Evolutionary conservation across 2,888 invertebrate genomes (phyloP).

Genomic region (Tolmerus cingulatus): DNA sequence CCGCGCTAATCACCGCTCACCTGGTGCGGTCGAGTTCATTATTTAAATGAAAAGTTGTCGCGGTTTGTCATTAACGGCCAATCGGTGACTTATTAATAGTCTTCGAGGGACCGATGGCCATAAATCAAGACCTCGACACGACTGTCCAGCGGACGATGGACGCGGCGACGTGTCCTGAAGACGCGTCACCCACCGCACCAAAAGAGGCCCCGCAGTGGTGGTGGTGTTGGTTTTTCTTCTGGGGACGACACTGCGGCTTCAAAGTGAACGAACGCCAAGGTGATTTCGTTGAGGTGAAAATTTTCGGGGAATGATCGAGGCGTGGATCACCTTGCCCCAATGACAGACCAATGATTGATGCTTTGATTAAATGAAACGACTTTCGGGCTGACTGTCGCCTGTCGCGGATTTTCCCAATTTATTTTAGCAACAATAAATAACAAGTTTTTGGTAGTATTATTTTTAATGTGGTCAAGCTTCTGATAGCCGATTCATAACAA

Average conservation of each 20-base stretch:
- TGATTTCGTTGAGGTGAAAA: not conserved
- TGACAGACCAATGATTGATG: not conserved
- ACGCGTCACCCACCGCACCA: not conserved
- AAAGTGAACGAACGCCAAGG: not conserved
- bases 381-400: not conserved
- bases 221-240: not conserved
- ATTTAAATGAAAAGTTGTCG: conserved; percentile 37
- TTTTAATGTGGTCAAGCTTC: not conserved
- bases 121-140: not conserved
- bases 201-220: not conserved
- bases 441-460: not conserved
- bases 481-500: not conserved
- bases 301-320: not conserved
- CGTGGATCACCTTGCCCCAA: not conserved
- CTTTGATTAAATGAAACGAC: not conserved
- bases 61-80: conserved; percentile 22
- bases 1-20: not conserved
- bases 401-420: not conserved
- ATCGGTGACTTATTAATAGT: conserved; percentile 38
- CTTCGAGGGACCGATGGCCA: not conserved
- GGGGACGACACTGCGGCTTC: not conserved
- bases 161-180: not conserved
- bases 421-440: not conserved
- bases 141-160: not conserved
- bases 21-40: conserved; percentile 9